Evolutionary conservation across 1,140 invertebrate genomes (phyloP), one percentile per base, ranked within the genome.

Genomic region (Ooceraea biroi): DNA sequence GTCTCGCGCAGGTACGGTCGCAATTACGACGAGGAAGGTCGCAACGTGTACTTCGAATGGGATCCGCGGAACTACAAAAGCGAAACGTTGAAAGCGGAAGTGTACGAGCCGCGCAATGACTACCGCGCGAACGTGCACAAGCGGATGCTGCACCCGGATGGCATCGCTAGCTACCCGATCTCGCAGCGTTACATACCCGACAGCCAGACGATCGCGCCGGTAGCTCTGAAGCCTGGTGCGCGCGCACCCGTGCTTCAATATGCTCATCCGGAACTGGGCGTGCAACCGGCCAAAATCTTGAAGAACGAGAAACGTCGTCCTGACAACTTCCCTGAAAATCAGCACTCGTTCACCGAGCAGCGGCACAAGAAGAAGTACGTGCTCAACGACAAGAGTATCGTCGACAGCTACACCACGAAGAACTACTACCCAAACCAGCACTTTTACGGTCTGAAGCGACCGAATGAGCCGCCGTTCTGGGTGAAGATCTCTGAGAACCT

Each of bases 211-310:
- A 93, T 91, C 50, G 92, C 95, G 0, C 94, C 95, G 0, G 92
- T 95, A 0, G 95, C 94, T 1, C 95, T 97, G 74, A 97, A 96
- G 87, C 95, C 97, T 86, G 96, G 96, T 55, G 96, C 96, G 0
- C 94, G 97, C 63, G 96, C 96, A 22, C 97, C 97, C 0, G 96
- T 97, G 3, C 93, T 97, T 1, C 96, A 97, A 85, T 97, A 97
- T 86, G 97, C 97, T 7, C 97, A 97, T 91, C 97, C 97, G 0
- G 97, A 97, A 86, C 91, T 97, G 1, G 97, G 97, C 7, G 96
- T 97, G 0, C 97, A 97, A 87, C 96, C 96, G 0, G 97, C 96
- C 0, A 97, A 96, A 91, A 91, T 92, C 68, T 89, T 94, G 4
- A 95, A 95, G 71, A 93, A 93, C 85, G 94, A 95, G 76, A 94